Base-by-base conservation (phyloP, 2,888 invertebrate species). In the Toxonevra muliebris region DNA sequence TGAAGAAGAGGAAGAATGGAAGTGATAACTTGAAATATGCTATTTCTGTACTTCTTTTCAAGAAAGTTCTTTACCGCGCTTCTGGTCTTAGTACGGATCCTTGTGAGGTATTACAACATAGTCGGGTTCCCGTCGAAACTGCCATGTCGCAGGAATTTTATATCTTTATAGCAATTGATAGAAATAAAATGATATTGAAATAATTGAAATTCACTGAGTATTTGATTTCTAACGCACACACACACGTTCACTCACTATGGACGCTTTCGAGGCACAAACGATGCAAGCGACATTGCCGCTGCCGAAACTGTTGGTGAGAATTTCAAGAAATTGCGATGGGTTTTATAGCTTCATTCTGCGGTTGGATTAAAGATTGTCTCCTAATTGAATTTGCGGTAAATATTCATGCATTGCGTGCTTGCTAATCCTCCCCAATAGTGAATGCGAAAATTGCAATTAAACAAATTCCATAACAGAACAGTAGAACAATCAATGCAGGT, bases 41-140 rank as follows among this genome's bases (percentile, higher is more conserved):
- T 40, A 52, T 61, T 45, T 40, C 13, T 19, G 11, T 17, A 7
- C 7, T 15, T 2, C 11, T 54, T 19, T 11, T 17, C 10, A 9
- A 15, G n/a, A 11, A 19, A 40, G 43, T 52, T 43, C 30, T 64
- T 71, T 71, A 71, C 71, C 79, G 75, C 17, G 79, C 80, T 73
- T 79, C 76, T 8, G 79, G 79, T 9, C 73, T 68, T 8, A 80
- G 62, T 1, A 77, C 61, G 61, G 77, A 80, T 71, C 68, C 71
- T 57, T 76, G 72, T 66, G 76, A 78, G 68, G 76, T 76, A 64
- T 79, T 79, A 55, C 79, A 79, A 59, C 64, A 64, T 17, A 48
- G 59, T 42, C 30, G 40, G 12, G 53, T 17, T 12, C 11, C 19
- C 65, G 63, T 53, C 58, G 13, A 8, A 50, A 5, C 54, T 15